Evolutionary conservation across 1,140 invertebrate genomes (phyloP).

Genomic region (Micrasema minimum): DNA sequence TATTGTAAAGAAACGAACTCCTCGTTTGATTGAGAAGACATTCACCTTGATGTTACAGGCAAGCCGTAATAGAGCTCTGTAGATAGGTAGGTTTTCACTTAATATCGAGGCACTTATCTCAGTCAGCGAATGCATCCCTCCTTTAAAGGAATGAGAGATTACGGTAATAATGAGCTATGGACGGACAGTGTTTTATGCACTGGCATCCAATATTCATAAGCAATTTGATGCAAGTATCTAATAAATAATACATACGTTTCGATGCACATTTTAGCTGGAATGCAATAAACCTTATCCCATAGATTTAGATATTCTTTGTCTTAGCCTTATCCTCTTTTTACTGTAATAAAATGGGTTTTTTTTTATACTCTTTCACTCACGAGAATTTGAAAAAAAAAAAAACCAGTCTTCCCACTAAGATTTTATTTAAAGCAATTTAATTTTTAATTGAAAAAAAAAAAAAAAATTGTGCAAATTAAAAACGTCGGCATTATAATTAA

Average conservation of each 20-base stretch:
- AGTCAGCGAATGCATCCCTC: slow-evolving; percentile 43
- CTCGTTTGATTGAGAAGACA: not conserved
- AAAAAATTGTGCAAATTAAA: too few species aligned
- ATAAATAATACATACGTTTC: slow-evolving; percentile 1
- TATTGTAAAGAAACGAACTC: not conserved
- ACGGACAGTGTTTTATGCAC: slow-evolving; percentile 43
- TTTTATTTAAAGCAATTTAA: too few species aligned
- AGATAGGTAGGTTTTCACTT: slow-evolving; percentile 39
- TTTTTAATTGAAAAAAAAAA: too few species aligned
- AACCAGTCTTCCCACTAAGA: too few species aligned
- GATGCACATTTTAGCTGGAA: not conserved
- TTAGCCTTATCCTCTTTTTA: too few species aligned
- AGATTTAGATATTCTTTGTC: too few species aligned
- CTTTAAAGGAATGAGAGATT: slow-evolving; percentile 49
- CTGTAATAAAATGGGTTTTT: too few species aligned
- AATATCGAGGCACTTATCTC: slow-evolving; percentile 43
- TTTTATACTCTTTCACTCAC: too few species aligned
- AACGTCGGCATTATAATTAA: too few species aligned
- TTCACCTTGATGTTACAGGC: slow-evolving; percentile 38
- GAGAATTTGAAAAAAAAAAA: too few species aligned
- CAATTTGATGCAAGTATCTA: slow-evolving; percentile 13
- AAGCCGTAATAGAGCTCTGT: not conserved
- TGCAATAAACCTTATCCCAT: too few species aligned
- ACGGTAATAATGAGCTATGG: slow-evolving; percentile 48
- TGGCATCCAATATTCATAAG: slow-evolving; percentile 22